phyloP scores from a whole-genome alignment of 2,113 vertebrate species.

The Myodes glareolus region DNA sequence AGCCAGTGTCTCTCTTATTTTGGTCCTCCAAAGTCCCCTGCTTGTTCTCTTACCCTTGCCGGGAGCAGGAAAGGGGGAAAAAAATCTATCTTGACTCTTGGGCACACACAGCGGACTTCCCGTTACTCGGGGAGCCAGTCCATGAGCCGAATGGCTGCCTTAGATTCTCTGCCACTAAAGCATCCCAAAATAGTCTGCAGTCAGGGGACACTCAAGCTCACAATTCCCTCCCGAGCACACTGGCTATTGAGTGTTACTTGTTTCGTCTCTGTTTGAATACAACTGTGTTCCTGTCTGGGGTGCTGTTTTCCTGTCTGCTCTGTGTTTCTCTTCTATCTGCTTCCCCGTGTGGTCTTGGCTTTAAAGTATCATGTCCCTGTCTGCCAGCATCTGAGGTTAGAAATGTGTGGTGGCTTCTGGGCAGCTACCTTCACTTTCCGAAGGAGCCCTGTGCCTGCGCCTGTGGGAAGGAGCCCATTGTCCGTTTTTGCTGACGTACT shows the following conservation, averaged over 20 bases:
- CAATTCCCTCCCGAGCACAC: not conserved
- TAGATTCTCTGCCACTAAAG: conserved; percentile 1
- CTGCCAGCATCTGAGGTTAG: conserved; percentile 5
- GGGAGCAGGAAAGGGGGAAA: not conserved
- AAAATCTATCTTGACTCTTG: not conserved
- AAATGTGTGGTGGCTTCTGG: not conserved
- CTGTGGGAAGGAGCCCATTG: not conserved
- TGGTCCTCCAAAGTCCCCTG: not conserved
- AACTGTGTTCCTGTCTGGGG: not conserved
- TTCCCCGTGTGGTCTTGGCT: not conserved
- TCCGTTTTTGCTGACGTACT: conserved; percentile 4
- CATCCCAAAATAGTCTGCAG: not conserved
- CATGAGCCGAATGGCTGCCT: not conserved
- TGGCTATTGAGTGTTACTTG: not conserved
- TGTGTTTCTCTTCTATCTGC: not conserved
- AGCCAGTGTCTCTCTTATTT: conserved; percentile 10
- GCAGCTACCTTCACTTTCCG: conserved; percentile 25
- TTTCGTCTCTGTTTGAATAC: not conserved
- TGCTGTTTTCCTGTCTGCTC: not conserved
- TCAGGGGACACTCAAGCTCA: not conserved
- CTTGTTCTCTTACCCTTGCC: not conserved
- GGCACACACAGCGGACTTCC: not conserved
- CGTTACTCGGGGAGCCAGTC: not conserved
- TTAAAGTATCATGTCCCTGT: not conserved
- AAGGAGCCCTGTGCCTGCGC: not conserved